A percentile compares a stretch with the other conserved stretches of the same genome.
Conservation (phyloP, 2,113 vertebrate species). For the Cebus imitator region DNA sequence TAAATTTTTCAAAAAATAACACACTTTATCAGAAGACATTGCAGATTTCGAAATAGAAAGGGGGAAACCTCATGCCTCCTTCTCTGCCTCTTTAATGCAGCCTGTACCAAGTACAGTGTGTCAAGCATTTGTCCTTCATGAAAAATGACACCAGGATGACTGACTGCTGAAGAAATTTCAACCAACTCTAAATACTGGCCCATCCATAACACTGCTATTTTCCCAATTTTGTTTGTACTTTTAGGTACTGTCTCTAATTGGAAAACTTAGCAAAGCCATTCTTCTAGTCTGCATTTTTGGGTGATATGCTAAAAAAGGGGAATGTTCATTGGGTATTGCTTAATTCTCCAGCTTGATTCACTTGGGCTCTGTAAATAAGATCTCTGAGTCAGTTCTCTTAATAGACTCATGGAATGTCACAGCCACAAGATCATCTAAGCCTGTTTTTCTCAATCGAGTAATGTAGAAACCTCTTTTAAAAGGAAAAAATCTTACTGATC, state of each 20-base stretch:
- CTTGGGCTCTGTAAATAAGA: neutral
- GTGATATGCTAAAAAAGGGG: neutral
- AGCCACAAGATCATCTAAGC: neutral
- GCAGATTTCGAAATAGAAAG: constrained; percentile 14
- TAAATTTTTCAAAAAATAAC: neutral
- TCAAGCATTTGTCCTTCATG: constrained; percentile 49
- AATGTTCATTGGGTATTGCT: neutral
- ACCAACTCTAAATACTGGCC: neutral
- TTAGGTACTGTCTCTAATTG: neutral
- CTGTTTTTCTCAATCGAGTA: constrained; percentile 36
- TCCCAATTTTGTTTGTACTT: constrained; percentile 3
- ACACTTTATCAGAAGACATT: constrained; percentile 43
- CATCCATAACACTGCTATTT: neutral
- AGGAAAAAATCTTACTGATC: neutral
- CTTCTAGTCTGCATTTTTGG: neutral
- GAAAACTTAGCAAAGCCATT: constrained; percentile 32
- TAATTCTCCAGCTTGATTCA: neutral
- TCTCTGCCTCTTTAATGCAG: neutral
- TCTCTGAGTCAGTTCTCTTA: constrained; percentile 22
- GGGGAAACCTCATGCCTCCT: neutral
- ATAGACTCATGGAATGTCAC: neutral
- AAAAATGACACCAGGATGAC: constrained; percentile 29
- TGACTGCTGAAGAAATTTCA: constrained; percentile 20
- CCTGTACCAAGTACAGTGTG: neutral
- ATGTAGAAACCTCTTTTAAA: constrained; percentile 37